Conservation (phyloP, 2,888 invertebrate species). For the Ochropleura leucogaster region DNA sequence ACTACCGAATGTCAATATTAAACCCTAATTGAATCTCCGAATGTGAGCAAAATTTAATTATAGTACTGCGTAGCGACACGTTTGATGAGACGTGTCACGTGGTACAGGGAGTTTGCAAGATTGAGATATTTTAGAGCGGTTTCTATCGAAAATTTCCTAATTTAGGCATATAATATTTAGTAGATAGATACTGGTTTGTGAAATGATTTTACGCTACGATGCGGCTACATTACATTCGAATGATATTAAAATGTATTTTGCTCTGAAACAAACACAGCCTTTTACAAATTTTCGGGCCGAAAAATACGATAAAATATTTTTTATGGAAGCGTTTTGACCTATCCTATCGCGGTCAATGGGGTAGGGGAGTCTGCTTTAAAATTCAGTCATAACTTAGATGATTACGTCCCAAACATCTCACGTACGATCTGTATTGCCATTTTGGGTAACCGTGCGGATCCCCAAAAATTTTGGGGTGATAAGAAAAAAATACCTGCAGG, state of each 20-base stretch:
- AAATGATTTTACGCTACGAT: background rate
- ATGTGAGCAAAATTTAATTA: constrained; percentile 85
- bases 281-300: constrained; percentile 27
- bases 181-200: background rate
- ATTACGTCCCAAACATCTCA: constrained; percentile 83
- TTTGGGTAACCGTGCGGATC: constrained; percentile 77
- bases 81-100: constrained; percentile 58
- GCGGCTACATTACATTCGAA: constrained; percentile 18
- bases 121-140: constrained; percentile 26
- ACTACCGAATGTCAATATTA: constrained; percentile 86
- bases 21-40: constrained; percentile 86
- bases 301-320: constrained; percentile 55
- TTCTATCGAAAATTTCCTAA: constrained; percentile 16
- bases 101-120: constrained; percentile 34
- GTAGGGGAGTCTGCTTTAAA: constrained; percentile 75
- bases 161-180: constrained; percentile 2
- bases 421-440: constrained; percentile 88
- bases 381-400: constrained; percentile 82
- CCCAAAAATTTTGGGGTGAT: constrained; percentile 78
- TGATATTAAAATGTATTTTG: constrained; percentile 30
- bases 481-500: constrained; percentile 74
- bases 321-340: constrained; percentile 72
- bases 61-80: constrained; percentile 72
- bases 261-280: constrained; percentile 24
- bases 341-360: constrained; percentile 71